Base-by-base conservation (phyloP, 2,113 vertebrate species). In the Furnarius figulus region DNA sequence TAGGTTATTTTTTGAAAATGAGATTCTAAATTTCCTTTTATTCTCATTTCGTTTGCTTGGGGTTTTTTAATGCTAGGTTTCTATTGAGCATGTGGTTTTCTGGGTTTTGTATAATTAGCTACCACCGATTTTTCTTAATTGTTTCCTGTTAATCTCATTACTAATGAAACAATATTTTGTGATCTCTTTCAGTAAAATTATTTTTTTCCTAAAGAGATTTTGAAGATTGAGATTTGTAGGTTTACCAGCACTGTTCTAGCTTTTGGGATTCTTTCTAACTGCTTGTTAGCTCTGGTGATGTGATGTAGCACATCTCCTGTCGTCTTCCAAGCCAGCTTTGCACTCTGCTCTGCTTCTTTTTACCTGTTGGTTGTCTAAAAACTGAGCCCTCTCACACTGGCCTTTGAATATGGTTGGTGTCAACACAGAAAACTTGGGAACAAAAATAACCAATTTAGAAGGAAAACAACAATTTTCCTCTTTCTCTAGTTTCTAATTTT, bases 241-340 rank as follows among this genome's bases (percentile, higher is more conserved):
- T 58, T 85, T 73, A 18, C 22, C 58, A 79, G 47, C 21, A 61
- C 23, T 24, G 33, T 62, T 74, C 2, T 28, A 85, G n/a, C 52
- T 77, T 81, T 82, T 62, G 50, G 76, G 78, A 47, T 50, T 68
- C 30, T 46, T 85, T 85, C 14, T 52, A 30, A 70, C 11, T 42
- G 28, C 47, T 59, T 2, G 1, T 42, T 61, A 35, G 58, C 8
- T 62, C 37, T 62, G 14, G n/a, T 35, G 50, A 12, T 18, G 31
- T 46, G 61, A 78, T 0, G 0, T 10, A 52, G 47, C 47, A n/a
- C 1, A 1, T 27, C n/a, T 67, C 46, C 5, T 27, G 33, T n/a
- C 5, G 10, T 53, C 42, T 46, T 25, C 25, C 33, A 55, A 23
- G n/a, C 6, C 3, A 18, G 31, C 49, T 63, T 58, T 52, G 47